phyloP scores from a whole-genome alignment of 2,888 invertebrate species.

The Pandemis cinnamomeana region DNA sequence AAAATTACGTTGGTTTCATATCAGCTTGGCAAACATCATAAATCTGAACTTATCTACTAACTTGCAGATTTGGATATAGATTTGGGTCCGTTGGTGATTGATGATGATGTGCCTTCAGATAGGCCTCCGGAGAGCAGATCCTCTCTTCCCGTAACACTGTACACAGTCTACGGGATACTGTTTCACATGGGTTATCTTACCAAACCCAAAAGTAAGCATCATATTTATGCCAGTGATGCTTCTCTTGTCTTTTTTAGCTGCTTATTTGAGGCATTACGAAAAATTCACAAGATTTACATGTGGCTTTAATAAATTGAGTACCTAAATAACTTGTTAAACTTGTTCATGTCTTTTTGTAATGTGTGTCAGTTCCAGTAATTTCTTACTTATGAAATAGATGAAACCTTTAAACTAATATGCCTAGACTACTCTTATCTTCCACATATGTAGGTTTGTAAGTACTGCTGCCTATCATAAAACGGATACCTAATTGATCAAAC shows the following conservation, averaged over 20 bases:
- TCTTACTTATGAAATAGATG: too few relatives aligned
- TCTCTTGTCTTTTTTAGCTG: conserved; percentile 20
- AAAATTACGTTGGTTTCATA: not conserved
- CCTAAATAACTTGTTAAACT: too few relatives aligned
- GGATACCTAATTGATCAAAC: too few relatives aligned
- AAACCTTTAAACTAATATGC: too few relatives aligned
- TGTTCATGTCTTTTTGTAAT: too few relatives aligned
- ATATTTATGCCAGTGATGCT: conserved; percentile 55
- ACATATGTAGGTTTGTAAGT: too few relatives aligned
- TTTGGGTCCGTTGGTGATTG: conserved; percentile 74
- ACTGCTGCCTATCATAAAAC: too few relatives aligned
- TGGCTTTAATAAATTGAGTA: not conserved
- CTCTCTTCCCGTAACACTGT: conserved; percentile 76
- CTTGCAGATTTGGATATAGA: conserved; percentile 81
- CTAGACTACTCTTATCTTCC: too few relatives aligned
- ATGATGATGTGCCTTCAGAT: conserved; percentile 68
- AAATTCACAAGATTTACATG: not conserved
- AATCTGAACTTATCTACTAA: conserved; percentile 49
- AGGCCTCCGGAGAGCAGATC: conserved; percentile 63
- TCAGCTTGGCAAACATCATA: not conserved
- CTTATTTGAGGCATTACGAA: not conserved
- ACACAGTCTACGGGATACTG: conserved; percentile 79
- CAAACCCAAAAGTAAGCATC: conserved; percentile 82
- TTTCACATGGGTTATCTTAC: conserved; percentile 81
- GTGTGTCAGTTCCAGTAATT: not conserved